These are phyloP conservation scores for Carpatolechia fugitivella DNA, from an alignment of 2,888 invertebrate species.

Conservation along the genomic window DNA sequence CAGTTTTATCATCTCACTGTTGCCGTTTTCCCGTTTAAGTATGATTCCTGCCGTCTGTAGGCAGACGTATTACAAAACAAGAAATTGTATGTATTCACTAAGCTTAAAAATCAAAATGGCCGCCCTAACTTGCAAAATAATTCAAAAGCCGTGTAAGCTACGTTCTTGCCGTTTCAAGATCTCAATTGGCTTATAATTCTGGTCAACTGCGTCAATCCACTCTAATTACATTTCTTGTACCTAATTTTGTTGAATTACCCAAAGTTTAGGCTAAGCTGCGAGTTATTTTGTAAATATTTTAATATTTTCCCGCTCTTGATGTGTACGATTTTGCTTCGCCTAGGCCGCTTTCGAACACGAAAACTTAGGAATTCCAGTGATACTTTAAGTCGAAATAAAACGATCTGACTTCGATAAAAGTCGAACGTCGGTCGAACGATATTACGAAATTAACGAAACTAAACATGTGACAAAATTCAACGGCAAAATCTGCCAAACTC, in stretches of 20 bases:
- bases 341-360: conserved; percentile 34
- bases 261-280: conserved; percentile 47
- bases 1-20: too few relatives aligned
- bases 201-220: neutral
- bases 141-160: too few relatives aligned
- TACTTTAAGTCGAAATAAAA: neutral
- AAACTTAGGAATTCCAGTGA: neutral
- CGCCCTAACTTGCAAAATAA: neutral
- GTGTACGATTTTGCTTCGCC: conserved; percentile 53
- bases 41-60: too few relatives aligned
- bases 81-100: too few relatives aligned
- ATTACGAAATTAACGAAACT: neutral
- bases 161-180: too few relatives aligned
- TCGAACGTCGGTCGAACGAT: too few relatives aligned
- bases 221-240: conserved; percentile 30
- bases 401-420: too few relatives aligned
- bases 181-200: too few relatives aligned
- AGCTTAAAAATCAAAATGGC: too few relatives aligned
- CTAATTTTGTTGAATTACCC: conserved; percentile 34
- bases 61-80: too few relatives aligned
- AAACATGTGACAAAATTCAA: neutral
- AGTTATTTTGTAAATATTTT: conserved; percentile 59
- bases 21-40: too few relatives aligned
- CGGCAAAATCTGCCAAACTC: neutral
- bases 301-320: conserved; percentile 57